Evolutionary conservation across 2,888 invertebrate species (phyloP).

Genomic region (Drosophila leonis): DNA sequence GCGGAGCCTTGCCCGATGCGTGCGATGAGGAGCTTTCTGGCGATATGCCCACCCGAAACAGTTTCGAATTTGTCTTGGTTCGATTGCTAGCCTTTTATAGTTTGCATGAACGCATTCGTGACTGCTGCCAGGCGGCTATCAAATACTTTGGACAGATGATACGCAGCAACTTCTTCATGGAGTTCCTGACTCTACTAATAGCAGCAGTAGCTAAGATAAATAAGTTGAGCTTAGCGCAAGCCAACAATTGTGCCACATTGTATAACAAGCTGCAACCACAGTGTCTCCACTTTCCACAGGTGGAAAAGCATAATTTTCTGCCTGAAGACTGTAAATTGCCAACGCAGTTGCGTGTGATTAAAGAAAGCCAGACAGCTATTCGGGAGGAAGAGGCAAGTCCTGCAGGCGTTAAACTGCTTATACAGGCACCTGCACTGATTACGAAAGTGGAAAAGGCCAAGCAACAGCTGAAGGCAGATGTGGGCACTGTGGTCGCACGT

Average conservation of each 20-base stretch:
- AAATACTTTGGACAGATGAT: constrained; percentile 78
- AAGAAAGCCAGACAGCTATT: not conserved
- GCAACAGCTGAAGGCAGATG: constrained; percentile 57
- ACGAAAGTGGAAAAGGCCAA: constrained; percentile 57
- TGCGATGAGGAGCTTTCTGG: constrained; percentile 50
- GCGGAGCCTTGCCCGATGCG: constrained; percentile 76
- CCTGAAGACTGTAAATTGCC: constrained; percentile 63
- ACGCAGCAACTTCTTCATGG: constrained; percentile 80
- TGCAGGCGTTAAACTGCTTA: constrained; percentile 12
- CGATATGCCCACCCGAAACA: constrained; percentile 77
- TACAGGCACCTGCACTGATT: constrained; percentile 31
- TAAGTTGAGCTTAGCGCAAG: constrained; percentile 61
- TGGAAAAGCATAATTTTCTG: constrained; percentile 61
- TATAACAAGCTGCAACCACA: constrained; percentile 68
- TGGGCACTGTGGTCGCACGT: constrained; percentile 58
- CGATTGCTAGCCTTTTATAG: constrained; percentile 74
- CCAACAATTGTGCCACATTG: constrained; percentile 61
- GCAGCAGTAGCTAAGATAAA: constrained; percentile 79
- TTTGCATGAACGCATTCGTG: constrained; percentile 73
- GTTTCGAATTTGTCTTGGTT: constrained; percentile 77
- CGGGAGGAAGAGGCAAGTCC: constrained; percentile 28
- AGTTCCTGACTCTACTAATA: constrained; percentile 77
- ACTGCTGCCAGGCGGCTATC: constrained; percentile 76
- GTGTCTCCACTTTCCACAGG: constrained; percentile 69
- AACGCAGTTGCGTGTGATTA: constrained; percentile 8